Base-by-base conservation (phyloP, 1,140 invertebrate genomes). In the Drosophila lini region DNA sequence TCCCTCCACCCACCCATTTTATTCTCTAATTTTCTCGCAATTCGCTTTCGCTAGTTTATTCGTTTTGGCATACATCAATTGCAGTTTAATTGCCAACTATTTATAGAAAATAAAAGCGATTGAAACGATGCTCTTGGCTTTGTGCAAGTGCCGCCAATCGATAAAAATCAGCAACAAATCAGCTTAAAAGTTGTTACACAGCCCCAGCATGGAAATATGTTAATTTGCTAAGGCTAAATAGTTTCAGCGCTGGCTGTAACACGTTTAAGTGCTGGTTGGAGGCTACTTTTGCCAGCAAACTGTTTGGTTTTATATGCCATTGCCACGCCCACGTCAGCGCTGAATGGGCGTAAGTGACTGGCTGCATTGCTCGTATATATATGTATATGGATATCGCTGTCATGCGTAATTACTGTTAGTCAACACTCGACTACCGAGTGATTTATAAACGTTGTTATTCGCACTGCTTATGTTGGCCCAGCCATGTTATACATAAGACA, bases 101-200 rank as follows among this genome's bases (percentile, higher is more conserved):
- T 79, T 73, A 78, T 70, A 78, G 64, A 60, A 60, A 74, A 32
- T 50, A 50, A 40, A 75, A 58, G 25, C 34, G 25, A 41, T 74
- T 56, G 58, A 38, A 47, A 42, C 42, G 22, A 36, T 60, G 71
- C 34, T 60, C 53, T 58, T 75, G 42, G 68, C 80, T 85, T 85
- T 85, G 83, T 79, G 60, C 10, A 79, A 75, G 76, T 56, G 82
- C 82, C 82, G 81, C 47, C 74, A 73, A 52, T 16, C 78, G 78
- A 81, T 85, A 81, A 85, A 84, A 81, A 80, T 78, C 78, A 78
- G 73, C 57, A 74, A 58, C 74, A 75, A 75, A 86, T 67, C 61
- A 65, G 53, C 74, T 58, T 41, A 58, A 75, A 75, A 59, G 42
- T 57, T 32, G 44, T 36, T 58, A 9, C 38, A 45, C 56, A 47